Evolutionary conservation across 2,797 vertebrate genomes (phyloP), one percentile per base, ranked within the genome.

Genomic region (Darevskia nairensis): DNA sequence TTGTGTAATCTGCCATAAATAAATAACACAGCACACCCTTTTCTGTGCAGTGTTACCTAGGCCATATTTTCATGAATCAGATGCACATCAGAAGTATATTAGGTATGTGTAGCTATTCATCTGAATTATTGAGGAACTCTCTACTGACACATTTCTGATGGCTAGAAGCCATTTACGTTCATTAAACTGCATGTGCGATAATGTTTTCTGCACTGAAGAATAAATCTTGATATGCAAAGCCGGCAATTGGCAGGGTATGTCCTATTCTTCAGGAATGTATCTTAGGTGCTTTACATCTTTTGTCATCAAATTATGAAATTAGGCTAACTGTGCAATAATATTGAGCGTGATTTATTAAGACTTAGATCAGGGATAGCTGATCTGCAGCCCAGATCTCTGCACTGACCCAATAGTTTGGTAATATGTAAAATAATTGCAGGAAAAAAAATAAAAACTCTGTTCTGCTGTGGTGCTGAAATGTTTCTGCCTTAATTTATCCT

Each of bases 201-300:
- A 77, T 74, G 82, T 68, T 90, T 79, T 79, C 3, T 0, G 11
- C 82, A 74, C 83, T 80, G 82, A 86, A 93, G n/a, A n/a, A 11
- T 89, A 89, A 93, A 86, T 92, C 35, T 66, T 92, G 6, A 25
- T 19, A 61, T 44, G 8, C 89, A 89, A 90, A 91, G 55, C 2
- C 55, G 88, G 64, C 69, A 89, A 82, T 84, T 91, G 88, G 19
- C 76, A 93, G 80, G 71, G 41, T 80, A 15, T 61, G 19, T 19
- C 17, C 74, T 78, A 27, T 39, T 85, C 86, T 88, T 89, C 21
- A 88, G 61, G 59, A 93, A 64, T 78, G 10, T n/a, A 0, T 64
- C 91, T 90, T 1, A 44, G 85, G n/a, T 91, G 3, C 81, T 93
- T 90, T 35, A 55, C n/a, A 85, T 1, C 89, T 88, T 90, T 87